Base-by-base conservation (phyloP, 2,888 invertebrate genomes). In the Synanthedon vespiformis region DNA sequence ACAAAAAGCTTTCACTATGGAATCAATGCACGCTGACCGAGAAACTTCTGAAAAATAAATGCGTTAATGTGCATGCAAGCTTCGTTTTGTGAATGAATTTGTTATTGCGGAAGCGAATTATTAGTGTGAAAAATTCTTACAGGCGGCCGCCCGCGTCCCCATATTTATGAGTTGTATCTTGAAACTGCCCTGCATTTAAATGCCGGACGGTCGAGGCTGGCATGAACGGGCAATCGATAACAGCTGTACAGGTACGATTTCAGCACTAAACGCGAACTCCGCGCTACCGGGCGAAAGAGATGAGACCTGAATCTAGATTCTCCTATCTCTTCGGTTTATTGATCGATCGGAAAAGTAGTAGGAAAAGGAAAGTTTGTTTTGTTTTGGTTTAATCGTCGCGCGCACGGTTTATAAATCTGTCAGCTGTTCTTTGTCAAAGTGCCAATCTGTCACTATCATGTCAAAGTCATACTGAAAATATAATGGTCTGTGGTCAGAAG, bases 71-170 rank as follows among this genome's bases (percentile, higher is more conserved):
- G 71, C 83, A 83, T 84, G 85, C 86, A 84, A 77, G 82, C 77
- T 67, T 58, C 60, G 62, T 59, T 53, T 55, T 53, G 56, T 55
- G 51, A 54, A 57, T 57, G 53, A 54, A 59, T 54, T 50, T 54
- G 57, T 56, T 51, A 53, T 53, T 54, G 51, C 54, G 55, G 53
- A 52, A 59, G 52, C 52, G 51, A 48, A 52, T 44, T 27, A 16
- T 18, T 49, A 16, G n/a, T 10, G 41, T 40, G n/a, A 34, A 55
- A 55, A 60, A 58, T 59, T 68, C 95, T 94, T 90, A 96, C 96
- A 96, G 80, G 95, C 95, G 78, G 95, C 96, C 78, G 95, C 95
- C 89, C 95, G 91, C 67, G 96, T 96, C 84, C 95, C 96, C 96
- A 96, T 96, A 86, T 92, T 93, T 85, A 91, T 90, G 70, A 91